phyloP scores from a whole-genome alignment of 2,113 vertebrate genomes.

The Entelurus aequoreus region DNA sequence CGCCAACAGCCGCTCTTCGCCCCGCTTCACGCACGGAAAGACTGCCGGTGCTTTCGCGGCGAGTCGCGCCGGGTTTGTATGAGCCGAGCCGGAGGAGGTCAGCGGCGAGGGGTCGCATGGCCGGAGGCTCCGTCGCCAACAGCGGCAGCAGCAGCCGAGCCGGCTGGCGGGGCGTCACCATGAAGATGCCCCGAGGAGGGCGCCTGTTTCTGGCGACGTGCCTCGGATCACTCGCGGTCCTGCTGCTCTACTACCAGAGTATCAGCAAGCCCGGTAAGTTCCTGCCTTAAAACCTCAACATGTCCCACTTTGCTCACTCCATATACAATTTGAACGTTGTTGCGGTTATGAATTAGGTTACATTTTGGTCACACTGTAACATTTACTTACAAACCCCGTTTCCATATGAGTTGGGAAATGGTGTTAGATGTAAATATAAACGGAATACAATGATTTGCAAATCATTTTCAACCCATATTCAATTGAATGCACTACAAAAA shows the following conservation, averaged over 20 bases:
- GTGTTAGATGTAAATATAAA: no score
- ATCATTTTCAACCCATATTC: no score
- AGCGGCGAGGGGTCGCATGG: constrained; percentile 23
- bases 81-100: constrained; percentile 32
- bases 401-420: no score
- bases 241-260: constrained; percentile 73
- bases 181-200: constrained; percentile 68
- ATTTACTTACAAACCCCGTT: no score
- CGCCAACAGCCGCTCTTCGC: neutral
- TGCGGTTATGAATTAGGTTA: no score
- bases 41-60: neutral
- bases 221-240: constrained; percentile 68
- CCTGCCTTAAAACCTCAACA: no score
- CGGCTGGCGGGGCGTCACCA: constrained; percentile 50
- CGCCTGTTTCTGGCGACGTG: constrained; percentile 70
- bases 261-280: constrained; percentile 64
- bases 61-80: constrained; percentile 29
- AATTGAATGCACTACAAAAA: no score
- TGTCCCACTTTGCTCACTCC: no score
- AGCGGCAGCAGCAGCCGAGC: constrained; percentile 7
- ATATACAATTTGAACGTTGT: neutral
- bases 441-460: no score
- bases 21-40: neutral
- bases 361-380: no score
- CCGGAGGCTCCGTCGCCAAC: constrained; percentile 23